phyloP scores from a whole-genome alignment of 2,888 invertebrate genomes.

The Philhelius pedissequus region DNA sequence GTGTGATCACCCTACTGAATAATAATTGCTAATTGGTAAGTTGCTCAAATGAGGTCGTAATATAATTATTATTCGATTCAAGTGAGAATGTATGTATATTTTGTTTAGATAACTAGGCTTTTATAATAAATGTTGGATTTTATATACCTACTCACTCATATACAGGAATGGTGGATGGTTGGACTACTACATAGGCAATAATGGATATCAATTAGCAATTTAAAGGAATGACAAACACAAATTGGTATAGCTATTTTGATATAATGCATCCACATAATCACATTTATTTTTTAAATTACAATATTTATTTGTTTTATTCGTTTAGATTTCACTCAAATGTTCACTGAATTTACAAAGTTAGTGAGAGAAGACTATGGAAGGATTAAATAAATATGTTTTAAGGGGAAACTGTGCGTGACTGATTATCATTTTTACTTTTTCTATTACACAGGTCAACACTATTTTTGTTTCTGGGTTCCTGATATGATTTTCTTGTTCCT shows the following conservation, averaged over 20 bases:
- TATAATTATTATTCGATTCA: neutral
- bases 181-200: neutral
- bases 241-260: neutral
- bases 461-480: too few species aligned
- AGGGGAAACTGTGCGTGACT: too few species aligned
- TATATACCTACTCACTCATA: too few species aligned
- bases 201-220: neutral
- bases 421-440: too few species aligned
- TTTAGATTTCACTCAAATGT: neutral
- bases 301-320: neutral
- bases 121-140: neutral
- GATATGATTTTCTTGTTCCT: too few species aligned
- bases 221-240: neutral
- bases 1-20: constrained; percentile 20
- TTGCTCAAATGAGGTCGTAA: neutral
- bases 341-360: neutral
- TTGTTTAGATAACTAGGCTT: neutral
- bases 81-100: neutral
- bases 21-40: constrained; percentile 31
- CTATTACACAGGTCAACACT: too few species aligned
- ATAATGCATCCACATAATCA: neutral
- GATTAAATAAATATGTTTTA: neutral
- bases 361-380: neutral
- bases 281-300: neutral
- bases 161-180: neutral